Base-by-base conservation (phyloP, 2,888 invertebrate genomes). In the Chaitophorus viminalis region DNA sequence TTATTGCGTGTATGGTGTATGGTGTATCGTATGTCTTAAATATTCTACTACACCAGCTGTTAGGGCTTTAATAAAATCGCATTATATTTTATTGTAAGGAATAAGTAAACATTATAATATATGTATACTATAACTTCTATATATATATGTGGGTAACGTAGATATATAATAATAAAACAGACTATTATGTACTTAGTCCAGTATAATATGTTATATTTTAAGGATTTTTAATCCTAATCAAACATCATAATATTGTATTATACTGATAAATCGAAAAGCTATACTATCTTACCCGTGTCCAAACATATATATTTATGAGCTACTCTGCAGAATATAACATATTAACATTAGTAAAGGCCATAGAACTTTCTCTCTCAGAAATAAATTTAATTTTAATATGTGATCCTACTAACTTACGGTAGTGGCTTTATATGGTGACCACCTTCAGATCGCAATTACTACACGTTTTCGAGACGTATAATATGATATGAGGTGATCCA, bases 221-320 rank as follows among this genome's bases (percentile, higher is more conserved):
- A 68, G 9, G 2, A 21, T 54, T 72, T 82, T 82, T 36, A 36
- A 29, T 72, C 82, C 72, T 54, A 74, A 82, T 74, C 36, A 74
- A 82, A 82, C 54, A 74, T 21, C 33, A 18, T 14, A n/a, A n/a
- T n/a, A n/a, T 46, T 25, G 8, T 17, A 31, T 70, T 17, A 11
- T 11, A 29, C 60, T 60, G 60, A 29, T 39, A 65, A 65, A 65
- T 65, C 21, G 29, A 17, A 60, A 8, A 6, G 17, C 0, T 18
- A 60, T 60, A n/a, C 36, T 8, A 36, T 78, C n/a, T 60, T 68
- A 1, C 18, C 29, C 29, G 21, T 21, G 31, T 1, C n/a, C 11
- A 9, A 60, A 60, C 17, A 6, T 25, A n/a, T 46, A 14, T 70
- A 46, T 46, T 14, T 60, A 60, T 25, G 25, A 21, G 60, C 60